Conservation (phyloP, 2,113 vertebrate genomes). For the Nannospalax galili region DNA sequence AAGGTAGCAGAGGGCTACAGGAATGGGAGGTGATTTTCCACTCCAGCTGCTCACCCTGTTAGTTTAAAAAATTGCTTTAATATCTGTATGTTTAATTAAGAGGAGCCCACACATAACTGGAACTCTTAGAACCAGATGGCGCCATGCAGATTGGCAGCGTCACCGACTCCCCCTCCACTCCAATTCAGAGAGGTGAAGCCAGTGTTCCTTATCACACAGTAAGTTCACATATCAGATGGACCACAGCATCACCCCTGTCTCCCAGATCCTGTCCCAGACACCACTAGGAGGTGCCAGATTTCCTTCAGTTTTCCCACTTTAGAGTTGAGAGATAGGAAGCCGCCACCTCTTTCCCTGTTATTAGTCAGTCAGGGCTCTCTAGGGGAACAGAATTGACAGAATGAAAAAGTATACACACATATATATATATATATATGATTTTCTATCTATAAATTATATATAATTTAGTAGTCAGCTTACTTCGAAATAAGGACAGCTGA, state of each 20-base stretch:
- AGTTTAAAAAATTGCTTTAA: slow-evolving; percentile 52
- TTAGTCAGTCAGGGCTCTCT: no score
- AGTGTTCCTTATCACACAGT: no score
- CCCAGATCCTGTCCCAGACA: not conserved
- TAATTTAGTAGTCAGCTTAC: no score
- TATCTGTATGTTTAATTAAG: slow-evolving; percentile 42
- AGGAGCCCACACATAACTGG: not conserved
- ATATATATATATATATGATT: no score
- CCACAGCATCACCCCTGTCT: not conserved
- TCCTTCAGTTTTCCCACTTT: not conserved
- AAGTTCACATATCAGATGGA: fast-evolving
- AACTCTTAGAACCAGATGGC: slow-evolving; percentile 23
- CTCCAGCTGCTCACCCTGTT: slow-evolving; percentile 7
- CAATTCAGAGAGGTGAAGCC: not conserved
- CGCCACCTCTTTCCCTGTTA: no score
- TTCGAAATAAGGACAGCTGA: no score
- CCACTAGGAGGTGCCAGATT: not conserved
- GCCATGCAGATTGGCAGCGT: not conserved
- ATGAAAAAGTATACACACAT: no score
- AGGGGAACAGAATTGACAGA: no score
- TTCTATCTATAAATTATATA: no score
- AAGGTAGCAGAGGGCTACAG: not conserved
- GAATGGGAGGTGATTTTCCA: slow-evolving; percentile 23
- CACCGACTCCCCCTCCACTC: not conserved
- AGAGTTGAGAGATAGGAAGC: not conserved